Base-by-base conservation (phyloP, 2,113 vertebrate genomes). In the Trichomycterus rosablanca region DNA sequence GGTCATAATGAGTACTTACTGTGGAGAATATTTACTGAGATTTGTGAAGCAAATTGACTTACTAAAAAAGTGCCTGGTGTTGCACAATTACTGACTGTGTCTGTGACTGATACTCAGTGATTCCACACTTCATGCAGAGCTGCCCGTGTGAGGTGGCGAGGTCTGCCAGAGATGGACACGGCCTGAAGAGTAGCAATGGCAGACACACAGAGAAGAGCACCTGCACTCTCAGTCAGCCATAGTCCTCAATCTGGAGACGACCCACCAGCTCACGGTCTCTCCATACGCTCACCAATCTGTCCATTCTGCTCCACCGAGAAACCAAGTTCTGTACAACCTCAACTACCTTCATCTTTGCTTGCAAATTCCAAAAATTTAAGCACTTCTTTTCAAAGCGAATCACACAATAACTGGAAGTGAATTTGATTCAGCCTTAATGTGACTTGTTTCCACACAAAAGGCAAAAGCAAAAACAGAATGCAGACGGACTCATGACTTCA, bases 211-310 rank as follows among this genome's bases (percentile, higher is more conserved):
- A 70, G 55, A 57, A 45, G 34, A 35, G 56, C 62, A 60, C 61
- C 68, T 66, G 68, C 35, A 55, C 49, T 65, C 49, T 40, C 49
- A 49, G 55, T 20, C 39, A 22, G 61, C 34, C 14, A 18, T 37
- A 59, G 30, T 48, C 11, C 22, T 52, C 53, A 8, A 35, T 43
- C 52, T 68, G 59, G 44, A 68, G 26, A 57, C 6, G 10, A 45
- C 39, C 22, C 28, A 50, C 59, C 30, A 22, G 18, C 15, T 16
- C 26, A n/a, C 26, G 26, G 3, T 53, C 49, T 39, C 54, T 53
- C 67, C 67, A 53, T 54, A 48, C 48, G 18, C 40, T 70, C 48
- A 54, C 43, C 49, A 57, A 53, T 70, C 61, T 66, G 62, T 59
- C 44, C 6, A 22, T 34, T 44, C n/a, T 45, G 50, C 15, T 34